Percentiles rank a stretch among this genome's conserved stretches.
Evolutionary conservation across 2,113 vertebrate genomes (phyloP).

Genomic region (Rhineura floridana): DNA sequence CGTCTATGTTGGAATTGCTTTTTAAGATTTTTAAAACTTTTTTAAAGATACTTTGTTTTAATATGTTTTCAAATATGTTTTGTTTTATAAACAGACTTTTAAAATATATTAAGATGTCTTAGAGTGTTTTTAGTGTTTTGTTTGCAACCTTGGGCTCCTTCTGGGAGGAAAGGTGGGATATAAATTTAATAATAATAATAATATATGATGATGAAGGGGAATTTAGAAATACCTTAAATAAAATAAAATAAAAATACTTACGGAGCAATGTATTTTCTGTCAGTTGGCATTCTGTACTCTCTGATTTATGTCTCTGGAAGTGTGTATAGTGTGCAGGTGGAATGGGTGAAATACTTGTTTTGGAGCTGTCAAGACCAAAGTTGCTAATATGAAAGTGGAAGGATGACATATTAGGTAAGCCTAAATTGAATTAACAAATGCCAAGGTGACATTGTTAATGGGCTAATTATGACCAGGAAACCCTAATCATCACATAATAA

Average conservation of each 20-base stretch:
- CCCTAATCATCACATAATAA: not conserved
- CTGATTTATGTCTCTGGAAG: not conserved
- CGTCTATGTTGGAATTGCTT: no score
- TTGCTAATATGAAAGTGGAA: slow-evolving; percentile 5
- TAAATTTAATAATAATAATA: no score
- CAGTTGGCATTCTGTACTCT: not conserved
- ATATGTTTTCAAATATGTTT: no score
- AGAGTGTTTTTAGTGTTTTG: no score
- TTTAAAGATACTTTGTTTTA: no score
- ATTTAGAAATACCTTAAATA: not conserved
- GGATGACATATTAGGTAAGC: not conserved
- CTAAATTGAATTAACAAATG: slow-evolving; percentile 11
- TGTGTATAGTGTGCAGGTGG: not conserved
- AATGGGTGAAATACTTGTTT: not conserved
- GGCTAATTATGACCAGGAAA: not conserved
- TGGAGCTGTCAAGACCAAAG: not conserved
- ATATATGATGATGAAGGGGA: not conserved
- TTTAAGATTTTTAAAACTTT: no score
- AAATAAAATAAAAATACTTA: not conserved
- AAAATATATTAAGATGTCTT: no score
- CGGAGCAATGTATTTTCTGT: not conserved
- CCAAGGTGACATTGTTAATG: not conserved
- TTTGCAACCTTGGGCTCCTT: no score
- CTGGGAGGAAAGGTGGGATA: no score
- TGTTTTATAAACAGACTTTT: no score